Evolutionary conservation across 2,113 vertebrate species (phyloP).

Genomic region (Spilogale gracilis): DNA sequence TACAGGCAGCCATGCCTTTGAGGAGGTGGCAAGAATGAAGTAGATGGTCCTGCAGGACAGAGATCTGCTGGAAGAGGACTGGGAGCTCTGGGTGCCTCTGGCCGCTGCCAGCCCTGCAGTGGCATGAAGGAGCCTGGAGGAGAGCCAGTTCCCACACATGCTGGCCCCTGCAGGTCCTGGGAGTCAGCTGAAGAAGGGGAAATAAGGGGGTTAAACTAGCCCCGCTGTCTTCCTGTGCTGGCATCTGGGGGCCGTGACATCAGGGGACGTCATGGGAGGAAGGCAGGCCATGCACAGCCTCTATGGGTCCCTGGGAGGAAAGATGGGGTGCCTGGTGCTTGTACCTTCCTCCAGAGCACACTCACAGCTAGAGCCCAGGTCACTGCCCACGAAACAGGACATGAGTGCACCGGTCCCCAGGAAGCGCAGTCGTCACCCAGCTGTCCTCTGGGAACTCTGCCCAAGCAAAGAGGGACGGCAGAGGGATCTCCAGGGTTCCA

Average conservation of each 20-base stretch:
- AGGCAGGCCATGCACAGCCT: too few species aligned
- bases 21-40: neutral
- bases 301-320: neutral
- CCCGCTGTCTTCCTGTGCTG: neutral
- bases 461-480: accelerated
- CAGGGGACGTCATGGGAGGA: neutral
- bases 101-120: neutral
- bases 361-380: neutral
- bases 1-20: neutral
- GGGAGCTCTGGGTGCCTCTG: accelerated
- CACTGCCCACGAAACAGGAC: too few species aligned
- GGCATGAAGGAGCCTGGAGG: too few species aligned
- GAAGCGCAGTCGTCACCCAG: neutral
- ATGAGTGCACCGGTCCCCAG: accelerated
- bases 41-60: accelerated
- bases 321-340: accelerated
- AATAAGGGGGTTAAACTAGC: accelerated
- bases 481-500: accelerated
- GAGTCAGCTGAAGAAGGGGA: too few species aligned
- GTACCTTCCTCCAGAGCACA: accelerated
- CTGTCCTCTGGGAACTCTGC: neutral
- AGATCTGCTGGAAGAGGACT: neutral
- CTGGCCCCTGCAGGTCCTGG: neutral
- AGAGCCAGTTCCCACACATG: too few species aligned
- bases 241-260: neutral